Base-by-base conservation (phyloP, 2,113 vertebrate genomes). In the Petromus typicus region DNA sequence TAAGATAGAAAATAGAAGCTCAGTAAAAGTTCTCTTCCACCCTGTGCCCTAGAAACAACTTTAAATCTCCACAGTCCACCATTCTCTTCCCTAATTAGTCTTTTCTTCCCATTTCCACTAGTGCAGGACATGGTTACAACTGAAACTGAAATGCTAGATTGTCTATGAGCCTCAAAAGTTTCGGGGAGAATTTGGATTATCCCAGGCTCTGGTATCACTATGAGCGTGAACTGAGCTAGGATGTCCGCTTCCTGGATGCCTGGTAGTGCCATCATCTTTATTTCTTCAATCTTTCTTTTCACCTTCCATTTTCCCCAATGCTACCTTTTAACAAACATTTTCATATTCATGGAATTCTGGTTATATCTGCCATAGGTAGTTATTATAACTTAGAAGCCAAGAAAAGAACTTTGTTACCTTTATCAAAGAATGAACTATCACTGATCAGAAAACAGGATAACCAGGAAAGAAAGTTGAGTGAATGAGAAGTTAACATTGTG, bases 341-440 rank as follows among this genome's bases (percentile, higher is more conserved):
- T 51, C 61, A 56, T 61, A 69, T 87, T 83, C 91, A 64, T 67
- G n/a, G 51, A 32, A 89, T 80, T 95, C 64, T 45, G 83, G 30
- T 43, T 92, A 48, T n/a, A 51, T 54, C 67, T 79, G 40, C 89
- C 25, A 0, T 54, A 73, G 67, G 7, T 75, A 11, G 27, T 84
- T 32, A 91, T 32, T 64, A n/a, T 66, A 91, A 22, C 56, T 64
- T 78, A 63, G 34, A 94, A 96, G 56, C 43, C 59, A 90, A 73
- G 37, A 82, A 86, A 66, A 76, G 5, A 85, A 79, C 45, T 25
- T 8, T 37, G 34, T 71, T 45, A 37, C 40, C 43, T 79, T 85
- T 57, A 82, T 27, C 30, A 86, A 89, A 48, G 96, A 69, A 92
- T n/a, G 71, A 43, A 73, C 12, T 32, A 88, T 25, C 18, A 30